Base-by-base conservation (phyloP, 64 coral and sea anemone genomes). In the Dendronephthya gigantea region DNA sequence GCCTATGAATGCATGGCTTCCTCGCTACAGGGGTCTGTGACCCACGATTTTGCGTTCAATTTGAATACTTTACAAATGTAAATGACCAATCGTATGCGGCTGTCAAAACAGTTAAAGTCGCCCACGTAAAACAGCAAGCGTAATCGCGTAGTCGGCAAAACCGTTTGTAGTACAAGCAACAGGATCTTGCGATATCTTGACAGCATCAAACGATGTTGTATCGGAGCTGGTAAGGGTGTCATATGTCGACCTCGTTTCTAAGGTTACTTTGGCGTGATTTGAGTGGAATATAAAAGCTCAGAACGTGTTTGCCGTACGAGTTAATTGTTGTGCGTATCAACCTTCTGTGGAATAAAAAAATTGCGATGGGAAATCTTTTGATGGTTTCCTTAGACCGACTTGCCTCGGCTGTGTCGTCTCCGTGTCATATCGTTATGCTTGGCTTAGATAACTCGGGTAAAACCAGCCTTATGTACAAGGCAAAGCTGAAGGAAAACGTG, bases 361-460 rank as follows among this genome's bases (percentile, higher is more conserved):
- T n/a, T 62, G 32, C 28, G 13, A 79, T 79, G 72, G 72, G 72
- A 34, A 79, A 79, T 79, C 30, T 79, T 12, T 29, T 79, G 17
- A 39, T 79, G 30, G 72, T 79, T 3, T 79, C 72, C 29, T 12
- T 79, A 17, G 72, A 79, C 32, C 30, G 72, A 34, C 32, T 79
- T 9, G 55, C 55, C 8, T 62, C 55, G 55, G 55, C 17, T n/a
- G 15, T 79, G 29, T 79, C 72, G 19, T 79, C 72, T 9, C 92
- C 95, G 14, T 98, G 88, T 69, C 95, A 98, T 86, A 87, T 98
- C 9, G 95, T 93, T 37, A 98, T 98, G 95, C 66, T 98, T 74
- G 95, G 95, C 10, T 88, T 98, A 23, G 95, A 98, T 70, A 91
- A 84, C 39, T 93, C 92, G 32, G 95, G 95, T 28, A 98, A 98